Base-by-base conservation (phyloP, 2,113 vertebrate species). In the Dryoscopus gambensis region DNA sequence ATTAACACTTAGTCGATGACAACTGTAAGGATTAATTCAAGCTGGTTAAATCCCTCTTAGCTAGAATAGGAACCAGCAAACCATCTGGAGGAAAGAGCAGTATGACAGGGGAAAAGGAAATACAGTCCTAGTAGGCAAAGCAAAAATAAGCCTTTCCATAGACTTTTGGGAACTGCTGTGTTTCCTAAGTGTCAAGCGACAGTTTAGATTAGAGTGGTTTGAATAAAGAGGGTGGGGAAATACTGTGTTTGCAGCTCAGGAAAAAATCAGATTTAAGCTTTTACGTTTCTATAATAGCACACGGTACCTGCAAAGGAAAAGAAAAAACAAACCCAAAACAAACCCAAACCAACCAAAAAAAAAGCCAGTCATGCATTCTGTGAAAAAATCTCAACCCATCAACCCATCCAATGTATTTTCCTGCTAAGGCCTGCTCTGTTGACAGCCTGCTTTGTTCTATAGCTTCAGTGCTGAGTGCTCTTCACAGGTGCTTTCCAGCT, bases 11-110 rank as follows among this genome's bases (percentile, higher is more conserved):
- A 90, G 82, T 35, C 76, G 70, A 97, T 95, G 90, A 97, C 89
- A 95, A 94, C 75, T 94, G 52, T 68, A 91, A 42, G 92, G 93
- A 91, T 97, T 97, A 97, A 97, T 95, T 95, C 93, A 94, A 97
- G 92, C 89, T 77, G 84, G 70, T 89, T 88, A 90, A 96, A 95
- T 90, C 89, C 93, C 94, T 96, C 93, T 96, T 89, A 97, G 87
- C 89, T 94, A 52, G 87, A 93, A 90, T 69, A 97, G 96, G 78
- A 90, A 95, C 63, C 67, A 93, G 84, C 88, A 90, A 94, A 92
- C 95, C 97, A 95, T 97, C 89, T 97, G 97, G 92, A 95, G 80
- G 86, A 73, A 95, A 93, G 67, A 89, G 62, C 57, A 82, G 53
- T 63, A 46, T 89, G 85, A 93, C 79, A 89, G 39, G 70, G 77